These are phyloP conservation scores for Uria aalge DNA, from an alignment of 2,113 vertebrate species.

Conservation along the genomic window DNA sequence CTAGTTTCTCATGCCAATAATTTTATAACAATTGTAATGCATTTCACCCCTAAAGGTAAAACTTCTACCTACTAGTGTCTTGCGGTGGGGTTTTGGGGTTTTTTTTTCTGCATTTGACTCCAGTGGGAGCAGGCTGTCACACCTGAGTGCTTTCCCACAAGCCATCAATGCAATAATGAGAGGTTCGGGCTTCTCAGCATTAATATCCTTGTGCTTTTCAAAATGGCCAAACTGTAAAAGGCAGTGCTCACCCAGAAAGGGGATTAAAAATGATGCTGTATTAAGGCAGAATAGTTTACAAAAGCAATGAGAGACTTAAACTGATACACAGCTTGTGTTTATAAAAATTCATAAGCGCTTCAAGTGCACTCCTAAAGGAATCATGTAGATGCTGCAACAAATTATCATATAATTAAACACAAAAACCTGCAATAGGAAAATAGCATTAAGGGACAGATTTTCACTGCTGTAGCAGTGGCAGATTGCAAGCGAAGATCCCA, in stretches of 20 bases:
- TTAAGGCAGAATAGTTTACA: background rate
- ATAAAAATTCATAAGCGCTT: conserved; percentile 35
- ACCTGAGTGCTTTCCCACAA: background rate
- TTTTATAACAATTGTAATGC: background rate
- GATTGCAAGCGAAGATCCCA: conserved; percentile 31
- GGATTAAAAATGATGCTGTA: background rate
- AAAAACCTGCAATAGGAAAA: conserved; percentile 23
- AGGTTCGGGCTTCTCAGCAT: background rate
- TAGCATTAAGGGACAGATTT: conserved; percentile 43
- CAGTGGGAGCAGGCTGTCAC: background rate
- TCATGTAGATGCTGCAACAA: background rate
- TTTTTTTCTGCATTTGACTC: background rate
- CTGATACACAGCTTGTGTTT: conserved; percentile 6
- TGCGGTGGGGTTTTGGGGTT: too few relatives aligned
- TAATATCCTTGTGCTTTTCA: background rate
- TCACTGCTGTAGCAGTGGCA: background rate
- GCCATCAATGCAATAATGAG: background rate
- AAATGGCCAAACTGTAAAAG: conserved; percentile 3
- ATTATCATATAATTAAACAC: conserved; percentile 51
- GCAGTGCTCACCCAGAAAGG: background rate
- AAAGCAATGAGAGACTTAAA: background rate
- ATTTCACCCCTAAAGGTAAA: background rate
- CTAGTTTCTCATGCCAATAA: background rate
- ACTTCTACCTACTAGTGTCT: background rate
- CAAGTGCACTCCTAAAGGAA: conserved; percentile 23